Conservation (phyloP, 2,888 invertebrate species). For the Nephrotoma flavescens region DNA sequence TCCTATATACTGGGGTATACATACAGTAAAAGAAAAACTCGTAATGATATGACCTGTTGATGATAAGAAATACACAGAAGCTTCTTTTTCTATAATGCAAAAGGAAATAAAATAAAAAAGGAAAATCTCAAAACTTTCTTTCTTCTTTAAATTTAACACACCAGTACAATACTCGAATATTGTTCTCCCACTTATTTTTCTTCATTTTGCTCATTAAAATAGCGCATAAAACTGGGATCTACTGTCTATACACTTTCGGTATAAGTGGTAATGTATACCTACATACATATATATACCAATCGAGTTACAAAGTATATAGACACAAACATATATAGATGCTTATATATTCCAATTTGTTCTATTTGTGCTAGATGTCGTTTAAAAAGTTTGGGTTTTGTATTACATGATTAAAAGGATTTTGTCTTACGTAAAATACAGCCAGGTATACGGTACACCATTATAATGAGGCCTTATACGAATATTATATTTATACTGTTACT, state of each 20-base stretch:
- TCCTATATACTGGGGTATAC: background rate
- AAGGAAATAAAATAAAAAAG: background rate
- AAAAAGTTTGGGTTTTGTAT: background rate
- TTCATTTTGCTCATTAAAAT: background rate
- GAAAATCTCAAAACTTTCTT: background rate
- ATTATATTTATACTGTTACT: background rate
- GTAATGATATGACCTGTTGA: background rate
- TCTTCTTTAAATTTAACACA: background rate
- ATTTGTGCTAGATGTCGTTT: background rate
- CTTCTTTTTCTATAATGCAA: background rate
- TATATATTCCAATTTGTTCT: background rate
- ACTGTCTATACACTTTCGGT: background rate
- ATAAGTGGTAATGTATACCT: background rate
- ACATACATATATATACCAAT: background rate
- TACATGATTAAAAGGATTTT: background rate
- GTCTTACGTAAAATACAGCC: background rate
- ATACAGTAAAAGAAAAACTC: background rate
- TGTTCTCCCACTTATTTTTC: background rate
- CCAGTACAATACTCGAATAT: background rate
- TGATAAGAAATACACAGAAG: background rate
- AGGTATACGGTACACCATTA: background rate
- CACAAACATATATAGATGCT: background rate
- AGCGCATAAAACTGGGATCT: background rate
- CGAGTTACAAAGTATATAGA: background rate
- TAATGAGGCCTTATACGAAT: background rate